phyloP scores from a whole-genome alignment of 37 sponge, comb jelly and placozoan genomes.

The Spongilla lacustris region DNA sequence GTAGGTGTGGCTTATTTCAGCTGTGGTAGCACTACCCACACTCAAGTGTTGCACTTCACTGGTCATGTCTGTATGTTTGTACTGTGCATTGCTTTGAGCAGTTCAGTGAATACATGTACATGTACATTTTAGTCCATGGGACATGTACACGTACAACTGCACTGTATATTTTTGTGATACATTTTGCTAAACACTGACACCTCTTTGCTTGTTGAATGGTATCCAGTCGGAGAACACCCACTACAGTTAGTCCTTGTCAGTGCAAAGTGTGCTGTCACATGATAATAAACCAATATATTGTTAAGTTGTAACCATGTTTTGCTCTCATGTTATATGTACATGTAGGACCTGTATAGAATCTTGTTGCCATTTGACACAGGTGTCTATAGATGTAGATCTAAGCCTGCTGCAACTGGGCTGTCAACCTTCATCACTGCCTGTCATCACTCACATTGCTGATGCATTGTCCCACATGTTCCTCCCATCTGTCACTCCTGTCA shows the following conservation, averaged over 20 bases:
- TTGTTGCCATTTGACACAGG: conserved; percentile 42
- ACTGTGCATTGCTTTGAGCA: not conserved
- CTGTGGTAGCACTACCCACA: no score
- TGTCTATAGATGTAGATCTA: conserved; percentile 23
- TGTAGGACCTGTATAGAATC: not conserved
- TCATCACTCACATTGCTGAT: conserved; percentile 57
- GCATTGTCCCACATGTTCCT: conserved; percentile 36
- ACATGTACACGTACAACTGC: not conserved
- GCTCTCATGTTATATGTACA: not conserved
- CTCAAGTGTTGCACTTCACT: not conserved
- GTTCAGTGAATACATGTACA: not conserved
- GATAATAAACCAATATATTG: no score
- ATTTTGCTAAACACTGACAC: no score
- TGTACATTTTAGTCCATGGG: not conserved
- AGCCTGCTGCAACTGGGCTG: not conserved
- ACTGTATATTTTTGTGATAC: no score
- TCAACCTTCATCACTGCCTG: conserved; percentile 36
- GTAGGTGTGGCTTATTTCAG: no score
- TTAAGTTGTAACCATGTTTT: no score
- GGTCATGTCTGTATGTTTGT: no score
- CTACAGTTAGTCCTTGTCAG: no score
- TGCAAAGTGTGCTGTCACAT: no score
- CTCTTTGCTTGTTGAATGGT: no score
- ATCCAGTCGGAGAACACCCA: no score
- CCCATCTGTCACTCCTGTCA: conserved; percentile 10